Evolutionary conservation across 2,113 vertebrate species (phyloP).

Genomic region (Willisornis vidua): DNA sequence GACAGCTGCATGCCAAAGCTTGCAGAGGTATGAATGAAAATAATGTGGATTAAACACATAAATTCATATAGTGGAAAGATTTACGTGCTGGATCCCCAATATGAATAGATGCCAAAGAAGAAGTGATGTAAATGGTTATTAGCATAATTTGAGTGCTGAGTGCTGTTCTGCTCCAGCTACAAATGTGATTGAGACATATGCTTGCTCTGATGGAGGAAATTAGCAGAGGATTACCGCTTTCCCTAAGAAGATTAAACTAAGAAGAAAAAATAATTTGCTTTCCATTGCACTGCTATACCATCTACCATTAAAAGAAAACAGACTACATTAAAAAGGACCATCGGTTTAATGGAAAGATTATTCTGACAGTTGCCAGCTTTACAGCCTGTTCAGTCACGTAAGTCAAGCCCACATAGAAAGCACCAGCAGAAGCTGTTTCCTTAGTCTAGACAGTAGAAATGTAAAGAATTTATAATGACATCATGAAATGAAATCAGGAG

Average conservation of each 20-base stretch:
- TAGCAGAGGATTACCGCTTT: slow-evolving; percentile 70
- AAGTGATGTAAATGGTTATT: slow-evolving; percentile 59
- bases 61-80: not conserved
- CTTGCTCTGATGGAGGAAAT: slow-evolving; percentile 72
- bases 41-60: slow-evolving; percentile 16
- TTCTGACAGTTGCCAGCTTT: slow-evolving; percentile 37
- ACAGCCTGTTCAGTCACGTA: not conserved
- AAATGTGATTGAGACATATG: slow-evolving; percentile 73
- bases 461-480: not conserved
- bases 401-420: not conserved
- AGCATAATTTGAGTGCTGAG: slow-evolving; percentile 59
- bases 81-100: slow-evolving; percentile 32
- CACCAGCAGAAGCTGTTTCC: not conserved
- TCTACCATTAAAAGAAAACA: slow-evolving; percentile 59
- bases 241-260: slow-evolving; percentile 64
- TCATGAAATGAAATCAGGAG: not conserved
- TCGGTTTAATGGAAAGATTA: slow-evolving; percentile 58
- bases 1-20: not conserved
- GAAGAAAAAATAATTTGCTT: slow-evolving; percentile 70
- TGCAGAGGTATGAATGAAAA: slow-evolving; percentile 25
- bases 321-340: slow-evolving; percentile 20
- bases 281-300: slow-evolving; percentile 33
- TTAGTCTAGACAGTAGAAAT: not conserved
- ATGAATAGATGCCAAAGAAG: slow-evolving; percentile 57
- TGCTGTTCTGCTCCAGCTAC: slow-evolving; percentile 67